Evolutionary conservation across 2,888 invertebrate genomes (phyloP), one percentile per base, ranked within the genome.

Genomic region (Drosophila barbarae): DNA sequence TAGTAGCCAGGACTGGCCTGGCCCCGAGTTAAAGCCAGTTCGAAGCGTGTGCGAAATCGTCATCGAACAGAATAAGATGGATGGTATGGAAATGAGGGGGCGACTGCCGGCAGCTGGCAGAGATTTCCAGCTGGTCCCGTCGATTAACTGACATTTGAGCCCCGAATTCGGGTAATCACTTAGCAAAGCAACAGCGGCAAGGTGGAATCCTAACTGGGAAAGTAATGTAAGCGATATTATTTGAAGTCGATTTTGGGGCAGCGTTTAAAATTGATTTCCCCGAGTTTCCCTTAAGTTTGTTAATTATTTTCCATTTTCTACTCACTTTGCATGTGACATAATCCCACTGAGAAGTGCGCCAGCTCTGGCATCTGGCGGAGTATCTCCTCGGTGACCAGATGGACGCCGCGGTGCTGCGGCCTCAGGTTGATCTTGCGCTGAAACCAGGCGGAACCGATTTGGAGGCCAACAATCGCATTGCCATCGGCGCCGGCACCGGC

Each of bases 241-340:
- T 53, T 30, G 1, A 15, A 12, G 21, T 18, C 10, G 3, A 35
- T 21, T 35, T 15, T 10, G 4, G 15, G 34, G 8, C 15, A 47
- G 2, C 26, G 10, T 10, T 13, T 28, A 7, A 30, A 13, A 8
- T 30, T 30, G 12, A 13, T 18, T 18, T 46, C 5, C 30, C 32
- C 8, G 2, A 32, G 30, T 32, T 47, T 47, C 18, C 26, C 23
- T 1, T 1, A 21, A 32, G 13, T 1, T 1, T 5, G 46, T 12
- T 32, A 47, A 47, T 47, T 47, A 13, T n/a, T 23, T 15, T 26
- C n/a, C 3, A 6, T 42, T 26, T 26, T 42, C 10, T 76, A 94
- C 96, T 94, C 91, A 98, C 98, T 98, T 92, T 98, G 97, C 91
- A 98, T 95, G 91, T 98, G 97, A 92, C 96, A 96, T 88, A 98